These are phyloP conservation scores for Drymonia ruficornis DNA, from an alignment of 2,888 invertebrate species.

Conservation along the genomic window DNA sequence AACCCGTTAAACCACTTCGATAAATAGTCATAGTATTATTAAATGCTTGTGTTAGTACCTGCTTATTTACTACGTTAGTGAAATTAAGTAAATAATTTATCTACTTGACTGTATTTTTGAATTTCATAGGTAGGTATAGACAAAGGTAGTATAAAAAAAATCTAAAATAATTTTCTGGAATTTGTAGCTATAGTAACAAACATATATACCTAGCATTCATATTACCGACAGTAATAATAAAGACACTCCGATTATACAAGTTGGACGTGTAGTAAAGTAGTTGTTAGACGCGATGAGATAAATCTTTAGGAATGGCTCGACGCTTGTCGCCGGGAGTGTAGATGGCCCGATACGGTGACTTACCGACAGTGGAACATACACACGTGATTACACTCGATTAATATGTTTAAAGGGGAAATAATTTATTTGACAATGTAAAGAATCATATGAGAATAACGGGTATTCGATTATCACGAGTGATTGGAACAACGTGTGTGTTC, in stretches of 20 bases:
- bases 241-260: not conserved
- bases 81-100: not conserved
- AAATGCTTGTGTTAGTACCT: too few species aligned
- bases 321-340: constrained; percentile 26
- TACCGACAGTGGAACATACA: constrained; percentile 10
- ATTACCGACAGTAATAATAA: not conserved
- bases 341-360: constrained; percentile 43
- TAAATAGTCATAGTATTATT: not conserved
- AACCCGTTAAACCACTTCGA: not conserved
- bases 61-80: not conserved
- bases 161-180: too few species aligned
- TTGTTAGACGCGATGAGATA: constrained; percentile 3
- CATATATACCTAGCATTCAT: not conserved
- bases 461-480: constrained; percentile 5
- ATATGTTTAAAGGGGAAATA: constrained; percentile 5
- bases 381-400: constrained; percentile 6
- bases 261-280: not conserved
- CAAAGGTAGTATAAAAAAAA: too few species aligned
- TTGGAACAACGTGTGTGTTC: not conserved
- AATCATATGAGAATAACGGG: not conserved
- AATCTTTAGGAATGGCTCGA: constrained; percentile 1
- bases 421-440: constrained; percentile 6
- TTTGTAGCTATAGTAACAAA: too few species aligned
- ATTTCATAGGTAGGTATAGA: too few species aligned
- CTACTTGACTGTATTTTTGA: too few species aligned